Base-by-base conservation (phyloP, 2,888 invertebrate species). In the Pristionchus entomophagus region DNA sequence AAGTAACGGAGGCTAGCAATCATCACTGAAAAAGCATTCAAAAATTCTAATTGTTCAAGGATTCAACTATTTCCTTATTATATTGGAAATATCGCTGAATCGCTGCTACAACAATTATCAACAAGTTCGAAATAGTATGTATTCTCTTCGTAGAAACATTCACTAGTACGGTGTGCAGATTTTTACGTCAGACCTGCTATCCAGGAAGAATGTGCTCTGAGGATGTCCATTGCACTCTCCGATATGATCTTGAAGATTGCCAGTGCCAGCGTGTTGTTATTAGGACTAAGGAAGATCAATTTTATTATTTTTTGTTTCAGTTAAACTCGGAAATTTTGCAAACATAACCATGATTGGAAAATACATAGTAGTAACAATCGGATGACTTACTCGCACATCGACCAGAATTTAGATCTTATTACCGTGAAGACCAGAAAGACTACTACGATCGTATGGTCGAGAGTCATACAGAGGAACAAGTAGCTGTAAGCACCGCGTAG, bases 401-500 rank as follows among this genome's bases (percentile, higher is more conserved):
- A 69, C 5, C 38, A 5, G 38, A 69, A 69, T 8, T 38, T 38
- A 2, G 69, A 69, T 38, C 38, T 14, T 10, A 38, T 38, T 0
- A 69, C 69, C 1, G 69, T 69, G n/a, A n/a, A 5, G n/a, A 69
- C 69, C 12, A 69, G 69, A 19, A 41, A 38, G 8, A 38, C 5
- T 19, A 69, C 69, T 0, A 69, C 69, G 4, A 69, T 69, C 19
- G 69, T 69, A 19, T 69, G 69, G n/a, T 69, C 69, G 69, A 69
- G 32, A 69, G 69, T 69, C 69, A 69, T 69, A 8, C 17, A 35
- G n/a, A 69, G 29, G 41, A 69, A 69, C 5, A 69, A 38, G 22
- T 38, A 69, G 19, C n/a, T 38, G 69, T 69, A 69, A 19, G 69
- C 19, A n/a, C 69, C 41, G 22, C 69, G 69, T 2, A 69, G n/a